Evolutionary conservation across 2,113 vertebrate genomes (phyloP).

Genomic region (Tychaedon coryphoeus): DNA sequence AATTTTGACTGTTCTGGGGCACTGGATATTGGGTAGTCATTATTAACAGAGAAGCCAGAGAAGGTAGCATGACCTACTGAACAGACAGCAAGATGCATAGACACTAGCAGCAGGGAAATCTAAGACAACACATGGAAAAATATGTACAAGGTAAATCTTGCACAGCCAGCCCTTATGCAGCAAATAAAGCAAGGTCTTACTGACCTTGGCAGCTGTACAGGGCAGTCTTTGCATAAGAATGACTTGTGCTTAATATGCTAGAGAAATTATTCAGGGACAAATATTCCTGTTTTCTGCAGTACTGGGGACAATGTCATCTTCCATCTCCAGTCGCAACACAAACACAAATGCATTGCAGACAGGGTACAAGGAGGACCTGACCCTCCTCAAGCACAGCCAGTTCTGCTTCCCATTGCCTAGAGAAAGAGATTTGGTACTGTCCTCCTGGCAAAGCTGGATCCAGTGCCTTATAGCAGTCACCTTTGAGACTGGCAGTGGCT

Average conservation of each 20-base stretch:
- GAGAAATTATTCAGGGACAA: slow-evolving; percentile 55
- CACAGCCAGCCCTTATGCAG: slow-evolving; percentile 38
- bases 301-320: not conserved
- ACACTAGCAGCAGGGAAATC: slow-evolving; percentile 4
- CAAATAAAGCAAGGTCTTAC: slow-evolving; percentile 54
- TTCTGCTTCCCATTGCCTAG: not conserved
- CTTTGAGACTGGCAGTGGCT: not conserved
- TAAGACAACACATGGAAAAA: not conserved
- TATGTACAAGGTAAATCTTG: slow-evolving; percentile 36
- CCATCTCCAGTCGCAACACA: not conserved
- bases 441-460: not conserved
- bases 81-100: not conserved
- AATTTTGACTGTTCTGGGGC: slow-evolving; percentile 10
- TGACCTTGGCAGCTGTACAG: slow-evolving; percentile 60
- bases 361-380: not conserved
- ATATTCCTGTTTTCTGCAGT: not conserved
- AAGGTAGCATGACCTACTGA: not conserved
- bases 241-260: slow-evolving; percentile 47
- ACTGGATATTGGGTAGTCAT: not conserved
- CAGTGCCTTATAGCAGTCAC: not conserved
- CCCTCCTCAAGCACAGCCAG: not conserved
- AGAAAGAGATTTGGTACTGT: not conserved
- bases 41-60: not conserved
- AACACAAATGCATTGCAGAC: not conserved
- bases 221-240: slow-evolving; percentile 60